A percentile compares a stretch with the other conserved stretches of the same genome.
phyloP scores from a whole-genome alignment of 1,140 invertebrate species.

The Streblospio benedicti region DNA sequence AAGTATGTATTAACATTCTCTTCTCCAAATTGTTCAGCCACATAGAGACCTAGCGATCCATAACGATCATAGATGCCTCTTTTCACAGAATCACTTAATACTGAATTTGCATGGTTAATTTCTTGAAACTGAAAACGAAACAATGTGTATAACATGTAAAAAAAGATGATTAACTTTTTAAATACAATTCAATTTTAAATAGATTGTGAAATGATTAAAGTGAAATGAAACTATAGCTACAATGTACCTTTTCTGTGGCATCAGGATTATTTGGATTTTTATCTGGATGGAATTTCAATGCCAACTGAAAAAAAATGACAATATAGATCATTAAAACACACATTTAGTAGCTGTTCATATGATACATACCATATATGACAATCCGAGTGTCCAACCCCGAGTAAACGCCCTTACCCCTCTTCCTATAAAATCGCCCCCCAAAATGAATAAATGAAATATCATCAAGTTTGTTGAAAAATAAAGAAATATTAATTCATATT shows the following conservation, averaged over 20 bases:
- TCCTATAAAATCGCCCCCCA: too few species aligned
- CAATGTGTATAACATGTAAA: background rate
- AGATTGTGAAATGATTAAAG: background rate
- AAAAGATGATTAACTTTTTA: background rate
- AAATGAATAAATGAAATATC: too few species aligned
- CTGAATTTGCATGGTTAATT: constrained; percentile 48
- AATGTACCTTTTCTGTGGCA: constrained; percentile 35
- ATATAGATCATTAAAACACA: too few species aligned
- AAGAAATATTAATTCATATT: too few species aligned
- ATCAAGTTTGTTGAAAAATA: too few species aligned
- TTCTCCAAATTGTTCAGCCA: constrained; percentile 51
- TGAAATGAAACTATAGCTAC: background rate
- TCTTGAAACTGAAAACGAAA: constrained; percentile 46
- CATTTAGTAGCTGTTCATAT: too few species aligned
- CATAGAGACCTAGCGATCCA: constrained; percentile 50
- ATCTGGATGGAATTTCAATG: constrained; percentile 96
- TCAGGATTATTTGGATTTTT: constrained; percentile 63
- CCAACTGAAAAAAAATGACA: constrained; percentile 59
- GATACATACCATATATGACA: too few species aligned
- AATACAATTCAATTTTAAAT: background rate
- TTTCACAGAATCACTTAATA: constrained; percentile 47
- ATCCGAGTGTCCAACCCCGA: too few species aligned
- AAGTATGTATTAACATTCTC: constrained; percentile 48
- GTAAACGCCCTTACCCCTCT: too few species aligned
- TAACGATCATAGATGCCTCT: constrained; percentile 49